These are phyloP conservation scores for Masnerella sp. DNA, from an alignment of 2,888 invertebrate species.

Conservation along the genomic window DNA sequence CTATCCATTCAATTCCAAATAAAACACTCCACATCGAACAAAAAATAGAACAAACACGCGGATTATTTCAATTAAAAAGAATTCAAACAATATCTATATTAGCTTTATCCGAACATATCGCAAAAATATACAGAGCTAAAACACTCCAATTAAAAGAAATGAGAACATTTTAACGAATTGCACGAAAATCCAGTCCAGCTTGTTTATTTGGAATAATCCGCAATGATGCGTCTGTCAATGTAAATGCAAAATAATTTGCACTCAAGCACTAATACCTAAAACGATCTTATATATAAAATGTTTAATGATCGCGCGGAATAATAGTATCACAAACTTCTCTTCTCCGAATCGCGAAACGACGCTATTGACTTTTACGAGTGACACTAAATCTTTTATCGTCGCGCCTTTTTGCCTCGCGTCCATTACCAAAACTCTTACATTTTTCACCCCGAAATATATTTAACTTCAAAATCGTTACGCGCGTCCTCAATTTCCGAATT, in stretches of 20 bases:
- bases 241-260: slow-evolving; percentile 21
- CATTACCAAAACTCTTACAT: slow-evolving; percentile 43
- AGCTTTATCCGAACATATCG: too few species aligned
- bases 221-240: background rate
- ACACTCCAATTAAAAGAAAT: too few species aligned
- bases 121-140: too few species aligned
- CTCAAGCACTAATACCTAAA: slow-evolving; percentile 4
- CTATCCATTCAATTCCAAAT: too few species aligned
- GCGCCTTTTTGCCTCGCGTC: slow-evolving; percentile 30
- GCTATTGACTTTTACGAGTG: slow-evolving; percentile 45
- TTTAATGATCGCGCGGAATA: slow-evolving; percentile 39
- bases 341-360: slow-evolving; percentile 35
- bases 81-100: too few species aligned
- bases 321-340: slow-evolving; percentile 44
- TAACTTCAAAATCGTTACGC: slow-evolving; percentile 27
- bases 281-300: slow-evolving; percentile 20
- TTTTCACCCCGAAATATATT: slow-evolving; percentile 35
- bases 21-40: too few species aligned
- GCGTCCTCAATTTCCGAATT: slow-evolving; percentile 28
- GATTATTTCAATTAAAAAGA: too few species aligned
- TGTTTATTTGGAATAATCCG: background rate
- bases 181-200: too few species aligned
- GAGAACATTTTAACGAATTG: too few species aligned
- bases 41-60: too few species aligned
- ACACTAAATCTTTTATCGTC: slow-evolving; percentile 51